Evolutionary conservation across 2,797 vertebrate genomes (phyloP).

Genomic region (Acanthornis magna): DNA sequence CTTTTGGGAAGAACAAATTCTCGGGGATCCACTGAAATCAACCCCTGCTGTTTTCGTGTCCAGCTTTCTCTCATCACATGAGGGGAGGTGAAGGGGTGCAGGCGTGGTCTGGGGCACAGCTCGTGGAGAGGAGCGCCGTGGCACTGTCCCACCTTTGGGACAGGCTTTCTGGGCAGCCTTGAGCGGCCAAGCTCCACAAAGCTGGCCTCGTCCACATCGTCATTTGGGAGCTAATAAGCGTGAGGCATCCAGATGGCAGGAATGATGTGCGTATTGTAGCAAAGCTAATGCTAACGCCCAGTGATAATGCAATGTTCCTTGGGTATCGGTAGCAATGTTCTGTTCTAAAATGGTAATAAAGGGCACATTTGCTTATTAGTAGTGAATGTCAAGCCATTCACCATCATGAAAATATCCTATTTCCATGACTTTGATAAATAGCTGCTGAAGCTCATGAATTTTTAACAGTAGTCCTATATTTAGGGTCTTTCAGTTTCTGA

Average conservation of each 20-base stretch:
- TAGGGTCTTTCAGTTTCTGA: slow-evolving; percentile 70
- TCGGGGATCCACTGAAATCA: not conserved
- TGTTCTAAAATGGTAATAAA: slow-evolving; percentile 53
- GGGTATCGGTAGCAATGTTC: not conserved
- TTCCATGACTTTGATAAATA: slow-evolving; percentile 70
- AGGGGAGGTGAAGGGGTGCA: not conserved
- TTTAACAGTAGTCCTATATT: slow-evolving; percentile 76
- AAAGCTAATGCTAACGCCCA: not conserved
- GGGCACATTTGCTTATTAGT: slow-evolving; percentile 56
- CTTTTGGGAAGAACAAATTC: not conserved
- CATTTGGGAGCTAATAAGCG: not conserved
- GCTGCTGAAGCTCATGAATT: slow-evolving; percentile 67
- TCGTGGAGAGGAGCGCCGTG: not conserved
- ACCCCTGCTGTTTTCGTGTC: not conserved
- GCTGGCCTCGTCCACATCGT: not conserved
- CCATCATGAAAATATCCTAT: slow-evolving; percentile 63
- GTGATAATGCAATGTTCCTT: not conserved
- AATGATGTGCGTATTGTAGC: not conserved
- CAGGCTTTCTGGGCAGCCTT: not conserved
- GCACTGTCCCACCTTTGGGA: too few species aligned
- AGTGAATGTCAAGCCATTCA: slow-evolving; percentile 63
- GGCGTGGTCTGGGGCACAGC: accelerated
- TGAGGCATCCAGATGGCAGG: not conserved
- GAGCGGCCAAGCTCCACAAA: accelerated
- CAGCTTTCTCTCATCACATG: not conserved